Evolutionary conservation across 2,888 invertebrate species (phyloP).

Genomic region (Amblyjoppa fuscipennis): DNA sequence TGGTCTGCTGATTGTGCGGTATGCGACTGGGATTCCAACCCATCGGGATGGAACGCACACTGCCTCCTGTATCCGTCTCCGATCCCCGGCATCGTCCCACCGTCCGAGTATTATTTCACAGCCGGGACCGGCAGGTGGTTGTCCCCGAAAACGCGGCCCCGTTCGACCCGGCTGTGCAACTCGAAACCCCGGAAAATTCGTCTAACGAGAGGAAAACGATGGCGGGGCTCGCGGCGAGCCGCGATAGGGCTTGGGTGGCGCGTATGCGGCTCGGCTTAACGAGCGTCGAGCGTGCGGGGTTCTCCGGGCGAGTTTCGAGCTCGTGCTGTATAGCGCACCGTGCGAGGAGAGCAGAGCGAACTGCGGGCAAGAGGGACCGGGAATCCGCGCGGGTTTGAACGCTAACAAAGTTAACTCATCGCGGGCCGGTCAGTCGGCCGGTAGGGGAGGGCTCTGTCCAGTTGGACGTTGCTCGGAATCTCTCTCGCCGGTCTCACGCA

Average conservation of each 20-base stretch:
- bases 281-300: constrained; percentile 59
- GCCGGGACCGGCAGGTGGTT: constrained; percentile 75
- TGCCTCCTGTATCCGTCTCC: not conserved
- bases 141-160: constrained; percentile 72
- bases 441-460: constrained; percentile 4
- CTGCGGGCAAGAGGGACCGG: constrained; percentile 69
- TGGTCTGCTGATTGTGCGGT: constrained; percentile 51
- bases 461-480: constrained; percentile 61
- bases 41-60: constrained; percentile 5
- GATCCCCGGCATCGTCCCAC: not conserved
- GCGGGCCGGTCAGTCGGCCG: constrained; percentile 36
- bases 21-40: not conserved
- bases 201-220: constrained; percentile 67
- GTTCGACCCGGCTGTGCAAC: constrained; percentile 54
- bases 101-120: constrained; percentile 71
- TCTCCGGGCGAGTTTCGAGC: constrained; percentile 55
- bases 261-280: constrained; percentile 60
- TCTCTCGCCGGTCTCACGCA: constrained; percentile 74
- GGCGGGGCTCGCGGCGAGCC: constrained; percentile 65
- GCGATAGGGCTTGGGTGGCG: constrained; percentile 53
- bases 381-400: constrained; percentile 76
- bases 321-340: constrained; percentile 9
- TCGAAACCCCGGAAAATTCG: constrained; percentile 59
- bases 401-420: constrained; percentile 80
- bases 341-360: constrained; percentile 60